A percentile compares a stretch with the other conserved stretches of the same genome.
Conservation (phyloP, 1,140 invertebrate species). For the Meloidogyne floridensis region DNA sequence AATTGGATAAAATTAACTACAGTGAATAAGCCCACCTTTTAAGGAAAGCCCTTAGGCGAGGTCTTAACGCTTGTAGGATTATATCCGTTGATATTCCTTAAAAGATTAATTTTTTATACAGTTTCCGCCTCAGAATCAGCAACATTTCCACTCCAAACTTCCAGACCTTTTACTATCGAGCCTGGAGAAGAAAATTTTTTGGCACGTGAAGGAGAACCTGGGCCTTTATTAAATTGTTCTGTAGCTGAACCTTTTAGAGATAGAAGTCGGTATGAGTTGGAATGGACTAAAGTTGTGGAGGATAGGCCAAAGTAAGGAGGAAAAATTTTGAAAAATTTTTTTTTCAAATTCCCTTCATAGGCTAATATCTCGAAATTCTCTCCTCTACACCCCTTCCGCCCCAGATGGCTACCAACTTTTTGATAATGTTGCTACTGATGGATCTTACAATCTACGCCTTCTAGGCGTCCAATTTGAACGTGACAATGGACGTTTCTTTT, state of each 20-base stretch:
- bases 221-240: constrained; percentile 34
- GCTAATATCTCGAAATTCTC: constrained; percentile 20
- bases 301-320: constrained; percentile 29
- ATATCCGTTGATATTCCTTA: too few species aligned
- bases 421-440: constrained; percentile 24
- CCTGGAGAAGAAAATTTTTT: constrained; percentile 38
- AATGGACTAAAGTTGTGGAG: constrained; percentile 40
- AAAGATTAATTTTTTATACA: neutral
- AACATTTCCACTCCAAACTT: constrained; percentile 26
- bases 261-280: constrained; percentile 39
- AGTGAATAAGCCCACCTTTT: too few species aligned
- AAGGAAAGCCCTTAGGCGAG: too few species aligned
- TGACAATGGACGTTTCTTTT: constrained; percentile 51
- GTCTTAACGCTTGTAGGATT: too few species aligned
- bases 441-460: constrained; percentile 45
- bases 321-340: too few species aligned
- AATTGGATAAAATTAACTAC: too few species aligned
- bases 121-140: neutral
- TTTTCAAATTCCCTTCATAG: constrained; percentile 10
- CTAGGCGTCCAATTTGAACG: constrained; percentile 36
- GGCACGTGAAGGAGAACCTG: constrained; percentile 31
- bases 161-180: constrained; percentile 31
- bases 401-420: constrained; percentile 23
- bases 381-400: neutral
- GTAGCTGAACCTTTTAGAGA: constrained; percentile 38